Base-by-base conservation (phyloP, 64 coral and sea anemone species). In the Montipora capricornis region DNA sequence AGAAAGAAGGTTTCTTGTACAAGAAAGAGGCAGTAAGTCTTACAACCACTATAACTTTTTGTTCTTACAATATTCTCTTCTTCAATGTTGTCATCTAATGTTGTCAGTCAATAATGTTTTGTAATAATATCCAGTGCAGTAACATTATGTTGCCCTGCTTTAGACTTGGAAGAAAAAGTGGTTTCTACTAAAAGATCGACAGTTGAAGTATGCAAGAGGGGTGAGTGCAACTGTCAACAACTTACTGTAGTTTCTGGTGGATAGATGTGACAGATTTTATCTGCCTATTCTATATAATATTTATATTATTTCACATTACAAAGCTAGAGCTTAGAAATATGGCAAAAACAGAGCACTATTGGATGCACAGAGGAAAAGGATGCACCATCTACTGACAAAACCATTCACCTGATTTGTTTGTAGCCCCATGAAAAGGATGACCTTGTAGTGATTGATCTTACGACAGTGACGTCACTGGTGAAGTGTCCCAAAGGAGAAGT, bases 131-230 rank as follows among this genome's bases (percentile, higher is more conserved):
- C 10, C 52, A 55, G 52, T 55, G 1, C 52, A 55, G 2, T 55
- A 55, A 37, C 37, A 37, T 37, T 37, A 37, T 37, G 37, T 55
- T 55, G 3, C 52, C 52, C 10, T 55, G 61, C 14, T 84, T 68
- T 83, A 92, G 71, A 87, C 49, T 79, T 90, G 88, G 92, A 85
- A 87, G 83, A 95, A 79, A 19, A 67, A 88, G 19, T 98, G 91
- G 80, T 98, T 98, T 68, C 82, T 92, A 61, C 82, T 98, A 68
- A 98, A 98, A 61, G 97, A 93, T 48, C 75, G 97, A 51, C 80
- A 95, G 2, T 73, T 98, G 58, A 95, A 95, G 68, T 98, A 95
- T 71, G 88, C 82, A 47, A 89, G 94, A 76, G 94, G 88, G 51
- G 95, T 94, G 37, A 92, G 92, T 62, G 49, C 13, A 91, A 19